Conservation (phyloP, 2,113 vertebrate genomes). For the Albula glossodonta region DNA sequence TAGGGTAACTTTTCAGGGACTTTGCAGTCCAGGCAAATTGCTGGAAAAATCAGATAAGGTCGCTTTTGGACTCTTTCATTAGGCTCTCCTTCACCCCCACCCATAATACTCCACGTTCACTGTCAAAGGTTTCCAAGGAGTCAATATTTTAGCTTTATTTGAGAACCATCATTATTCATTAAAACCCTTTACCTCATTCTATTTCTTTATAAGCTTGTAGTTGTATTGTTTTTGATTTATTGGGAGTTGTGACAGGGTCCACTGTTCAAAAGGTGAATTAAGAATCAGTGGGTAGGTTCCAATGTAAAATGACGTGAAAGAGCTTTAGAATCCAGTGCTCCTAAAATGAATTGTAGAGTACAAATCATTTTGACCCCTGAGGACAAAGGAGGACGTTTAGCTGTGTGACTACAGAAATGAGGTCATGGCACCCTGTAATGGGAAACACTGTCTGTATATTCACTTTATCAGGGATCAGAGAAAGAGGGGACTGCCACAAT, state of each 20-base stretch:
- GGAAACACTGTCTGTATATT: slow-evolving; percentile 20
- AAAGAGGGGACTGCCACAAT: slow-evolving; percentile 20
- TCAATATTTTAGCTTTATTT: slow-evolving; percentile 12
- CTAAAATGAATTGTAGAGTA: background rate
- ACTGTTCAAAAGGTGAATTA: slow-evolving; percentile 10
- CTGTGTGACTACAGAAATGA: slow-evolving; percentile 5
- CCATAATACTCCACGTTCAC: background rate
- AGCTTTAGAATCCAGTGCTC: slow-evolving; percentile 18
- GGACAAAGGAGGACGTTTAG: slow-evolving; percentile 1
- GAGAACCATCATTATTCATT: slow-evolving; percentile 9
- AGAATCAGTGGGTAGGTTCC: background rate
- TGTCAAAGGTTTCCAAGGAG: no score
- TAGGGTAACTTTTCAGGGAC: slow-evolving; percentile 6
- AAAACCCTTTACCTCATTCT: background rate
- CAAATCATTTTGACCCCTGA: slow-evolving; percentile 30
- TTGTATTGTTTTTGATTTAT: no score
- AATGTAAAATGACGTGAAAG: slow-evolving; percentile 18
- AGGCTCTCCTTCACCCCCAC: background rate
- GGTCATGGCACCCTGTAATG: slow-evolving; percentile 15
- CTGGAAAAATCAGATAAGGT: slow-evolving; percentile 24
- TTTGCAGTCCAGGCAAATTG: slow-evolving; percentile 1
- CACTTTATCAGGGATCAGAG: slow-evolving; percentile 19
- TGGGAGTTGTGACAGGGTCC: no score
- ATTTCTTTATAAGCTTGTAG: background rate
- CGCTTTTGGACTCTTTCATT: slow-evolving; percentile 8